Conservation (phyloP, 1,140 invertebrate genomes). For the Plectrocnemia conspersa region DNA sequence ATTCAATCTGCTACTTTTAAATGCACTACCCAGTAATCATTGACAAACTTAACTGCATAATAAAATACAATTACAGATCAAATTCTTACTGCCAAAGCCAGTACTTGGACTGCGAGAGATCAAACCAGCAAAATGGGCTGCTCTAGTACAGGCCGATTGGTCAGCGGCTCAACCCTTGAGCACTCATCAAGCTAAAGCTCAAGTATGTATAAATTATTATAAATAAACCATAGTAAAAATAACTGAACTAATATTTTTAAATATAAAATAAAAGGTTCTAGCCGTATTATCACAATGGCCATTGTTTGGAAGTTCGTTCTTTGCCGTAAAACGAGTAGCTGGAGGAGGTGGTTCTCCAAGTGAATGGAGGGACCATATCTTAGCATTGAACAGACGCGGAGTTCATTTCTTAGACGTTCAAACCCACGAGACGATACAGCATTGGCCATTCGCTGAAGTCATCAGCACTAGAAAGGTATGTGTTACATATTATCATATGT, state of each 20-base stretch:
- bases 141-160: conserved; percentile 83
- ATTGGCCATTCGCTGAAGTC: conserved; percentile 90
- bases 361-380: conserved; percentile 82
- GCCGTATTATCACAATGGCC: conserved; percentile 87
- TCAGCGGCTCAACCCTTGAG: conserved; percentile 51
- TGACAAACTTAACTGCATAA: too few species aligned
- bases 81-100: conserved; percentile 87
- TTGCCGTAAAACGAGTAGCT: conserved; percentile 80
- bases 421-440: conserved; percentile 87
- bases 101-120: conserved; percentile 79
- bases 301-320: conserved; percentile 96
- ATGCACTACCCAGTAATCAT: too few species aligned
- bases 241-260: not conserved
- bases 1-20: too few species aligned
- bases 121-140: conserved; percentile 82
- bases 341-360: conserved; percentile 47
- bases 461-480: conserved; percentile 91
- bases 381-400: conserved; percentile 89
- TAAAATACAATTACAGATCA: conserved; percentile 57
- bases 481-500: not conserved
- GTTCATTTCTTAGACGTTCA: conserved; percentile 90
- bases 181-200: conserved; percentile 37
- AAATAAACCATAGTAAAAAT: not conserved
- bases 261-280: too few species aligned
- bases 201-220: conserved; percentile 18